Conservation (phyloP, 2,888 invertebrate genomes). For the Ochlodes sylvanus region DNA sequence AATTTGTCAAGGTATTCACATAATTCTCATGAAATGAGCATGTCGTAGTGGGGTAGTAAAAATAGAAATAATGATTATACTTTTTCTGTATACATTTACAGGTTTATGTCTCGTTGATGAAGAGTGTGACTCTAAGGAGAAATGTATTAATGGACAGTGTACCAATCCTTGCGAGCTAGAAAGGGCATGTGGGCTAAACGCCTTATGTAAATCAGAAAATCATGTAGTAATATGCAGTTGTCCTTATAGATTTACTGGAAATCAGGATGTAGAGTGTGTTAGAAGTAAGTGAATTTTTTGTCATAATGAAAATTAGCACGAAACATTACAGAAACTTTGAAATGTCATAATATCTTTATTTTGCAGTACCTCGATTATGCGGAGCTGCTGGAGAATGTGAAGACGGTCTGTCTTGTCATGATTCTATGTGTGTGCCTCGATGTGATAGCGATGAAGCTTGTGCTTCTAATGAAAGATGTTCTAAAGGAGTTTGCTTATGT, state of each 20-base stretch:
- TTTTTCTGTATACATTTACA: slow-evolving; percentile 54
- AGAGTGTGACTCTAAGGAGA: slow-evolving; percentile 92
- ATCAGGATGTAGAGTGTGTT: slow-evolving; percentile 93
- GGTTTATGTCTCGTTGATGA: slow-evolving; percentile 91
- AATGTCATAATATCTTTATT: slow-evolving; percentile 26
- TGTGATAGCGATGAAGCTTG: slow-evolving; percentile 92
- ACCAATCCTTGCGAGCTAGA: slow-evolving; percentile 91
- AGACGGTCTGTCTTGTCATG: slow-evolving; percentile 89
- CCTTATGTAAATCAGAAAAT: slow-evolving; percentile 88
- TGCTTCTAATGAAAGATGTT: slow-evolving; percentile 95
- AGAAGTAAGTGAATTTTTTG: slow-evolving; percentile 85
- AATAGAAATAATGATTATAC: not conserved
- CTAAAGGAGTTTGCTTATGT: slow-evolving; percentile 92
- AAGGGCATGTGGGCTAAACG: slow-evolving; percentile 93
- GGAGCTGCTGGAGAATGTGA: slow-evolving; percentile 88
- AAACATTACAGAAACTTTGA: not conserved
- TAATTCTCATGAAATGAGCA: slow-evolving; percentile 3
- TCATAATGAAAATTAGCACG: not conserved
- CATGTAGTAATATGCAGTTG: slow-evolving; percentile 93
- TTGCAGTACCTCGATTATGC: slow-evolving; percentile 91
- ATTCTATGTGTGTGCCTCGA: slow-evolving; percentile 92
- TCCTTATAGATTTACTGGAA: slow-evolving; percentile 94
- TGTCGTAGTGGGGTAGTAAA: too few species aligned
- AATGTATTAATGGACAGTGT: slow-evolving; percentile 93
- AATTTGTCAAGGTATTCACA: slow-evolving; percentile 89